phyloP scores from a whole-genome alignment of 2,888 invertebrate species.

The Euspilapteryx auroguttella region DNA sequence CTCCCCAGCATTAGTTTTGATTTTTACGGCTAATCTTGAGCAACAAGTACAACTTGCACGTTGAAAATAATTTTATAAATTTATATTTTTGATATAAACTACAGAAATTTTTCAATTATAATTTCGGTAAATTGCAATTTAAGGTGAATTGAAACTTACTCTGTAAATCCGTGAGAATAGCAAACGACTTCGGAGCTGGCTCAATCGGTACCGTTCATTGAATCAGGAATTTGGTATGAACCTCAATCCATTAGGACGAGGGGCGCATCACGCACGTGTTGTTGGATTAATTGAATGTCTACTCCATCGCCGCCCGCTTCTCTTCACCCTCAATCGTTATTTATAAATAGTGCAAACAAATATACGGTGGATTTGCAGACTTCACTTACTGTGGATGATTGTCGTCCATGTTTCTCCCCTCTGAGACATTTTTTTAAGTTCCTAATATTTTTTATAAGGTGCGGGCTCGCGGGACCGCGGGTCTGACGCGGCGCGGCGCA shows the following conservation, averaged over 20 bases:
- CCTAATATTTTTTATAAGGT: conserved; percentile 26
- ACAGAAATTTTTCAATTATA: too few relatives aligned
- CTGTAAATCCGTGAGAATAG: conserved; percentile 1
- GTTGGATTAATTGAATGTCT: conserved; percentile 46
- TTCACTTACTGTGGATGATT: conserved; percentile 13
- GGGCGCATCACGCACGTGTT: conserved; percentile 51
- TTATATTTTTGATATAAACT: too few relatives aligned
- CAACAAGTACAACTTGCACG: too few relatives aligned
- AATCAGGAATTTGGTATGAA: conserved; percentile 23
- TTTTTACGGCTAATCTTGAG: too few relatives aligned
- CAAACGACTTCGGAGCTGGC: conserved; percentile 9
- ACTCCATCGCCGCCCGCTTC: conserved; percentile 11
- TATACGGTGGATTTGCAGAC: conserved; percentile 13
- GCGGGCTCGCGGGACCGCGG: conserved; percentile 15
- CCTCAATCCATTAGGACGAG: conserved; percentile 17
- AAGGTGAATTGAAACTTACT: too few relatives aligned
- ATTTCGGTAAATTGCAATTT: too few relatives aligned
- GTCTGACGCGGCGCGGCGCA: conserved; percentile 34
- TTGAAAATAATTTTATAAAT: too few relatives aligned
- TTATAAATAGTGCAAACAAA: conserved; percentile 19
- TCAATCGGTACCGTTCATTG: conserved; percentile 20
- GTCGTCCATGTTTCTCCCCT: conserved; percentile 14
- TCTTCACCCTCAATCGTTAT: conserved; percentile 10
- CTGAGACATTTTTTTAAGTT: conserved; percentile 31
- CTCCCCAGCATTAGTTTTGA: too few relatives aligned